Conservation (phyloP, 2,888 invertebrate genomes). For the Ditula angustiorana region DNA sequence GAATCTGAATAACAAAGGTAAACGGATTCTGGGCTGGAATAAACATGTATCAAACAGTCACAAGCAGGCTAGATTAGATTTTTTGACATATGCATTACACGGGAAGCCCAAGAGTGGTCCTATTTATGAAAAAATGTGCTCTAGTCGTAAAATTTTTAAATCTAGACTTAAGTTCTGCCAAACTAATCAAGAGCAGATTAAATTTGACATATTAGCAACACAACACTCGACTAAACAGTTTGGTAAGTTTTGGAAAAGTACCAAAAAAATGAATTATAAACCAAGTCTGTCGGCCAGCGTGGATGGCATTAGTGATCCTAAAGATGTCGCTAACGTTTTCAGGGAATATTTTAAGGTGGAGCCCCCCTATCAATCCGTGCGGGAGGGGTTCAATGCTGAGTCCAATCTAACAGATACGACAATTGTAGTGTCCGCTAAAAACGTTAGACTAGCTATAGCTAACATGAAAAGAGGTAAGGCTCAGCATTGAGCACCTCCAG, state of each 20-base stretch:
- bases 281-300: background rate
- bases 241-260: conserved; percentile 6
- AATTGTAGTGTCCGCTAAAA: background rate
- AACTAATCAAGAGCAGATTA: background rate
- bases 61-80: conserved; percentile 6
- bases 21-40: conserved; percentile 2
- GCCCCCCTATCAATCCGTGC: background rate
- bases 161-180: conserved; percentile 5
- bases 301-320: background rate
- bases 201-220: background rate
- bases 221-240: conserved; percentile 5
- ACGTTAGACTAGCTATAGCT: background rate
- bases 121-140: conserved; percentile 3
- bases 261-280: conserved; percentile 5
- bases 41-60: conserved; percentile 2
- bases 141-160: conserved; percentile 10
- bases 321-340: background rate
- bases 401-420: background rate
- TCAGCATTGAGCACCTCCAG: conserved; percentile 9
- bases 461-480: conserved; percentile 1
- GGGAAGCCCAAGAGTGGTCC: conserved; percentile 1
- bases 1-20: background rate
- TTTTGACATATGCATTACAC: background rate
- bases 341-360: background rate
- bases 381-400: background rate